Evolutionary conservation across 2,888 invertebrate genomes (phyloP).

Genomic region (Lepidochitona cinerea): DNA sequence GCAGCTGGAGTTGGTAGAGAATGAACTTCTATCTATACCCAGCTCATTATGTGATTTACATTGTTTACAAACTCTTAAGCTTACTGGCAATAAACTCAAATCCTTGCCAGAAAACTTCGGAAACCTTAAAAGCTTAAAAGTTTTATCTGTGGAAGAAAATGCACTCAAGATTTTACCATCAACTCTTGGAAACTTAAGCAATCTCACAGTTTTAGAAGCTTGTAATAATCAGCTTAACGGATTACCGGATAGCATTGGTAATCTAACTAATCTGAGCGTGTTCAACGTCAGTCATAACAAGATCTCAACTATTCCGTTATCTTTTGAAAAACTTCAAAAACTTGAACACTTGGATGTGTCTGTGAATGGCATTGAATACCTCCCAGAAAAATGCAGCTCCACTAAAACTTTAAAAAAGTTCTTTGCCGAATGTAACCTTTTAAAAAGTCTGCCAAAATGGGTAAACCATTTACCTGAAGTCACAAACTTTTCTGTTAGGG

Average conservation of each 20-base stretch:
- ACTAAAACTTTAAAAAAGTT: conserved; percentile 40
- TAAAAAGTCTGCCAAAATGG: conserved; percentile 48
- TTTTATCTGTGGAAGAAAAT: conserved; percentile 49
- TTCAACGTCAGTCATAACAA: conserved; percentile 49
- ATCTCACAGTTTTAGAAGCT: conserved; percentile 41
- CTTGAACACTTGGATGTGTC: conserved; percentile 51
- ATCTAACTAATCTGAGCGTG: conserved; percentile 38
- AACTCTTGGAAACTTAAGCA: conserved; percentile 38
- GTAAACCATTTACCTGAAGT: conserved; percentile 36
- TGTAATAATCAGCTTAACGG: conserved; percentile 35
- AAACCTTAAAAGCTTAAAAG: conserved; percentile 35
- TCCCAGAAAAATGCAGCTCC: conserved; percentile 42
- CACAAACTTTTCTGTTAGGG: conserved; percentile 44
- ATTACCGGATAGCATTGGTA: conserved; percentile 47
- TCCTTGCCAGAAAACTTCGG: conserved; percentile 52
- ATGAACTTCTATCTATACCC: conserved; percentile 40
- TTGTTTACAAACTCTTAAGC: conserved; percentile 34
- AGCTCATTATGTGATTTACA: conserved; percentile 42
- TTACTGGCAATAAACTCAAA: conserved; percentile 48
- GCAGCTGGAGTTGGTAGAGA: conserved; percentile 53
- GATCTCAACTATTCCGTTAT: conserved; percentile 40
- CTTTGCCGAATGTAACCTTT: conserved; percentile 42
- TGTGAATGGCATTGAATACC: conserved; percentile 40
- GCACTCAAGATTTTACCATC: conserved; percentile 37
- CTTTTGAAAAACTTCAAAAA: conserved; percentile 40